Evolutionary conservation across 2,797 vertebrate genomes (phyloP).

Genomic region (Helostoma temminkii): DNA sequence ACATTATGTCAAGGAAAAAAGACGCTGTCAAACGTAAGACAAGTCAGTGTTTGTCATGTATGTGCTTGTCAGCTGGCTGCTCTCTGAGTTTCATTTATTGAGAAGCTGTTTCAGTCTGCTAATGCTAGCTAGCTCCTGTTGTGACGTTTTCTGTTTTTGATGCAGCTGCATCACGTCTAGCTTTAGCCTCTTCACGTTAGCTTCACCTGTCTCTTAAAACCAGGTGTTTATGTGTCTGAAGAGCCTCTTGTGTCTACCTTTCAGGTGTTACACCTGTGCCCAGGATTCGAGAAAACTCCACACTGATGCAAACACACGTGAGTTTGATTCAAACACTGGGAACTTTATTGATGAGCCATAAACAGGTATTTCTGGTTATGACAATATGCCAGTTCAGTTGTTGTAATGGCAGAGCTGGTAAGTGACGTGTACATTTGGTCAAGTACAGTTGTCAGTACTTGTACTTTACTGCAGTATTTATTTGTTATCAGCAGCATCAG

Average conservation of each 20-base stretch:
- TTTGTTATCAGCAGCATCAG: too few species aligned
- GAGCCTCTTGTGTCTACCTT: neutral
- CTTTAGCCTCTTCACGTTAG: neutral
- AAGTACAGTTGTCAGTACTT: too few species aligned
- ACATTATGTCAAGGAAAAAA: conserved; percentile 54
- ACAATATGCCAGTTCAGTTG: too few species aligned
- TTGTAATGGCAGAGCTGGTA: too few species aligned
- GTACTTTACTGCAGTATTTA: too few species aligned
- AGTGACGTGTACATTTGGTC: too few species aligned
- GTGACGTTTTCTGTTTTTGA: neutral
- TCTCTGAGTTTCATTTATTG: conserved; percentile 34
- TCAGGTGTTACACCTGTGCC: conserved; percentile 22
- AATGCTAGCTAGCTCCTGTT: neutral
- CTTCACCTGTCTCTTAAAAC: neutral
- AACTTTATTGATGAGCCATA: too few species aligned
- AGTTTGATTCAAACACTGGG: conserved; percentile 45
- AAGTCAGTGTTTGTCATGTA: rapidly evolving
- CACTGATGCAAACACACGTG: conserved; percentile 66
- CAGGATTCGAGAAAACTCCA: conserved; percentile 36
- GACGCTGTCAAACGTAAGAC: conserved; percentile 36
- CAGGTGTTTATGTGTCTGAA: neutral
- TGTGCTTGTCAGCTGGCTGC: neutral
- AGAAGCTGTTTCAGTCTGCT: conserved; percentile 28
- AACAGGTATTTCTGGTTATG: too few species aligned
- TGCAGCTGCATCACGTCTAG: neutral